Base-by-base conservation (phyloP, 2,113 vertebrate species). In the Mugil cephalus region DNA sequence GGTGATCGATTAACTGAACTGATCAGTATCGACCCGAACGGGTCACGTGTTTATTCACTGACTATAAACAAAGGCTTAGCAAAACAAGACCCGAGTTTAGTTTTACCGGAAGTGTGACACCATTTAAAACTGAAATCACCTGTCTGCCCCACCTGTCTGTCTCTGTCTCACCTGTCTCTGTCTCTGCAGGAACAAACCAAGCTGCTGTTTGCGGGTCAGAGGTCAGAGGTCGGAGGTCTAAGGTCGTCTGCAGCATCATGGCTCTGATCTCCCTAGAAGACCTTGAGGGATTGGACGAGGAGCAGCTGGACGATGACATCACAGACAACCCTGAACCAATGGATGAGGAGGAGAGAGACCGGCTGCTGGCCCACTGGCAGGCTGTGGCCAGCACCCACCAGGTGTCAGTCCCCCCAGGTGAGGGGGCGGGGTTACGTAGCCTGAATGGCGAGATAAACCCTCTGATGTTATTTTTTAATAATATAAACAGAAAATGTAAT, bases 201-300 rank as follows among this genome's bases (percentile, higher is more conserved):
- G 13, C 7, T 8, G 30, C 13, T 42, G 7, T 47, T 53, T 50
- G 40, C 39, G 43, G 68, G 52, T 79, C 56, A 55, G 42, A 67
- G 64, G 55, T 64, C 15, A 1, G 42, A 40, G 18, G 39, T 14
- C 6, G n/a, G n/a, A n/a, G n/a, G n/a, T n/a, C n/a, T n/a, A n/a
- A n/a, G n/a, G n/a, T n/a, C n/a, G n/a, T n/a, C n/a, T n/a, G n/a
- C n/a, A 7, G 45, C 55, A 50, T 7, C 17, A 96, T 96, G 95
- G 95, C 92, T 67, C 89, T 95, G 34, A 95, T 96, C 79, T 94
- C 92, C 14, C 79, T 95, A 17, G 95, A 96, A 52, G 96, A 96
- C 60, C 91, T 96, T 0, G 94, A 91, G 0, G 88, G 79, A 36
- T 64, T 96, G 82, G 94, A 93, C 1, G 94, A 96, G 0, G 94